phyloP scores from a whole-genome alignment of 2,113 vertebrate genomes.

The Motacilla alba region DNA sequence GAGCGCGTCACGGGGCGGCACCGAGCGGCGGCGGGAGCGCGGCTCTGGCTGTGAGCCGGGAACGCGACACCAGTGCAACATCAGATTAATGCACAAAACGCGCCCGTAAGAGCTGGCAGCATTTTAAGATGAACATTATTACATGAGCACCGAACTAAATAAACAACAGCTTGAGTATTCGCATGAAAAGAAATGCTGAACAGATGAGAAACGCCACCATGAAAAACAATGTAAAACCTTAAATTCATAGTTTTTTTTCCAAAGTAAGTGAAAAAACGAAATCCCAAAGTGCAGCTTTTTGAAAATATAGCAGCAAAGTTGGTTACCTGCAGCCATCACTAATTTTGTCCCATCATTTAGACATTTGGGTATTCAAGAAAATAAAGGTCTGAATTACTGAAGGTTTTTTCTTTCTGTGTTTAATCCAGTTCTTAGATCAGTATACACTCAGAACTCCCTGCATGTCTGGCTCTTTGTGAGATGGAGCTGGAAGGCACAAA shows the following conservation, averaged over 20 bases:
- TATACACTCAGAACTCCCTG: neutral
- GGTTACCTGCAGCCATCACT: neutral
- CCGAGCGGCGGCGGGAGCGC: neutral
- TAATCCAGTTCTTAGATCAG: neutral
- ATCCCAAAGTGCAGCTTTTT: neutral
- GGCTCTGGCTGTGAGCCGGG: fast-evolving
- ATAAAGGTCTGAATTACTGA: neutral
- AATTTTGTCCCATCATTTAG: neutral
- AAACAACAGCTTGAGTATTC: neutral
- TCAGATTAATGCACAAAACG: fast-evolving
- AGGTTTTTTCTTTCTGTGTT: neutral
- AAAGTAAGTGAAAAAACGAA: neutral
- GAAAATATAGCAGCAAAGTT: neutral
- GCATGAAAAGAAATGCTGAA: neutral
- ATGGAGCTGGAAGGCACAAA: neutral
- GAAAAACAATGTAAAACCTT: neutral
- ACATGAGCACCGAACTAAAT: fast-evolving
- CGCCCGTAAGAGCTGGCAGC: neutral
- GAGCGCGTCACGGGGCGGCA: neutral
- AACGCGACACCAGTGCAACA: fast-evolving
- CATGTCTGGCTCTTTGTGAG: neutral
- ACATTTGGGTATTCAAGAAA: neutral
- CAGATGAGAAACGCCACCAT: neutral
- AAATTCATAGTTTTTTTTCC: neutral
- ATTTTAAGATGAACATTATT: neutral